Evolutionary conservation across 2,113 vertebrate genomes (phyloP).

Genomic region (Pseudonaja textilis): DNA sequence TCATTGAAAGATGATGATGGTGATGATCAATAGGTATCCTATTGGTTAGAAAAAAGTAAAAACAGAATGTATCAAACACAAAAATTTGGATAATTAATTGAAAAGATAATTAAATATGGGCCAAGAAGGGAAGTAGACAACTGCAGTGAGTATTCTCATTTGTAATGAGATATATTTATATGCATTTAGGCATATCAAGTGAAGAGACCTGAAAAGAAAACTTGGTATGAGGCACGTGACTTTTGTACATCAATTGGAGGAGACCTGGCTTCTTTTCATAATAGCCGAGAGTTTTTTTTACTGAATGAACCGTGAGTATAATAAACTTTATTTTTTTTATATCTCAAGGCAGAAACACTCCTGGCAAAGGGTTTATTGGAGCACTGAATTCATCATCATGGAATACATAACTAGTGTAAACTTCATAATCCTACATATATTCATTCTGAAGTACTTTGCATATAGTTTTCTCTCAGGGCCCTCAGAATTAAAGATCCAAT

Average conservation of each 20-base stretch:
- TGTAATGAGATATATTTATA: not conserved
- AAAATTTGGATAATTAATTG: not conserved
- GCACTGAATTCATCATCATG: not conserved
- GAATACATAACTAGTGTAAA: not conserved
- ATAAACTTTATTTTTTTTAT: not conserved
- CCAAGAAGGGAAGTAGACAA: not conserved
- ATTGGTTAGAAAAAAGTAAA: not conserved
- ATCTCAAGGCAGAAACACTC: not conserved
- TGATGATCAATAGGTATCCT: not conserved
- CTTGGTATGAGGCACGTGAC: constrained; percentile 82
- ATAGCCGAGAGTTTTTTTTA: constrained; percentile 60
- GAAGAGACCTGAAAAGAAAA: constrained; percentile 70
- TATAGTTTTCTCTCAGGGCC: not conserved
- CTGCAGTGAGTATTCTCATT: not conserved
- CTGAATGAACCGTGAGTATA: constrained; percentile 64
- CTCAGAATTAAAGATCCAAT: not conserved
- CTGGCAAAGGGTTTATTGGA: not conserved
- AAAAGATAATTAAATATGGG: not conserved
- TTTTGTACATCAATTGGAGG: constrained; percentile 87
- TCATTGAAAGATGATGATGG: too few relatives aligned
- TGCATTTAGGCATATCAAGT: constrained; percentile 61
- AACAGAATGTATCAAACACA: not conserved
- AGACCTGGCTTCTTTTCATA: constrained; percentile 82
- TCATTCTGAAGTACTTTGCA: not conserved
- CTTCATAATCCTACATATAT: not conserved